These are phyloP conservation scores for Eubasilissa regina DNA, from an alignment of 1,140 invertebrate genomes.

Conservation along the genomic window DNA sequence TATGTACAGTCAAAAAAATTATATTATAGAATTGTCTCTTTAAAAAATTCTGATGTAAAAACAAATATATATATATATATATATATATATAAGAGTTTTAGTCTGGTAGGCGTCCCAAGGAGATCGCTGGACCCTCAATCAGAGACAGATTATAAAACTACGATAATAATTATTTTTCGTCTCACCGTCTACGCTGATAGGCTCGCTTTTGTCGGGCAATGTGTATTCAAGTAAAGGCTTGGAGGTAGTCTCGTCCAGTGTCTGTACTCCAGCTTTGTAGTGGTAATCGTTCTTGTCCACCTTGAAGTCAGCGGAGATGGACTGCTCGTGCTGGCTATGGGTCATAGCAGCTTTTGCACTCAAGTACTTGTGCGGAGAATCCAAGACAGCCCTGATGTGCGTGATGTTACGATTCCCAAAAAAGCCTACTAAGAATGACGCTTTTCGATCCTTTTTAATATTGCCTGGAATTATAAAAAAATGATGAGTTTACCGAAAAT, in stretches of 20 bases:
- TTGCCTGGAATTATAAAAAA: conserved; percentile 71
- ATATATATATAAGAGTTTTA: too few species aligned
- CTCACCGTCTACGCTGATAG: conserved; percentile 26
- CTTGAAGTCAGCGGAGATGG: conserved; percentile 54
- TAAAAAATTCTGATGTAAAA: too few species aligned
- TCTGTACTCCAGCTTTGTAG: conserved; percentile 62
- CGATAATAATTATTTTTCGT: too few species aligned
- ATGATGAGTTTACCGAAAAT: too few species aligned
- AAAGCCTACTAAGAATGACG: conserved; percentile 70
- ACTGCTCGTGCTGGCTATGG: conserved; percentile 23
- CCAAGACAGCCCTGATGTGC: conserved; percentile 71
- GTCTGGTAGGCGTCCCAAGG: too few species aligned
- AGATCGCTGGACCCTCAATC: too few species aligned
- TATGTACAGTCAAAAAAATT: too few species aligned
- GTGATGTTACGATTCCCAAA: conserved; percentile 71
- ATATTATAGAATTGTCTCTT: too few species aligned
- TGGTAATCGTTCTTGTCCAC: conserved; percentile 59
- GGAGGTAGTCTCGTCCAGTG: conserved; percentile 10
- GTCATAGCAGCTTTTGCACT: conserved; percentile 57
- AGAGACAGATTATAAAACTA: too few species aligned
- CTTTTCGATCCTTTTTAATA: conserved; percentile 73
- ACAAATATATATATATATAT: too few species aligned
- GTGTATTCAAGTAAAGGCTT: conserved; percentile 13
- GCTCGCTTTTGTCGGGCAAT: background rate
- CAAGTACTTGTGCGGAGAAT: conserved; percentile 75